Conservation (phyloP, 23 tunicate genomes). For the Trididemnum clinides region DNA sequence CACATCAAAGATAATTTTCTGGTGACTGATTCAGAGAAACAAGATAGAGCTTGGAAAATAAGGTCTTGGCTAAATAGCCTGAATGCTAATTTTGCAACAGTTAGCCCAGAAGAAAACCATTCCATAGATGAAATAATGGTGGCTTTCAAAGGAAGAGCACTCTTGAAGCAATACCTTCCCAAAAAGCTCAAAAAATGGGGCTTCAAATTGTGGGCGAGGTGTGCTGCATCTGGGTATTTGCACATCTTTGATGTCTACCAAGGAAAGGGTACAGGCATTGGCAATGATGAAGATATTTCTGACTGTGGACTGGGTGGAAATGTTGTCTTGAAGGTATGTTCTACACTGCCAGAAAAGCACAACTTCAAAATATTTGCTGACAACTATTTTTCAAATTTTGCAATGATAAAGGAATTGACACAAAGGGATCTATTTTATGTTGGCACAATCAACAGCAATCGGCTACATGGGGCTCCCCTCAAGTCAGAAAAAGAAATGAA, state of each 20-base stretch:
- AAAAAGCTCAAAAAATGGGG: slow-evolving; percentile 1
- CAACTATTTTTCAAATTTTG: background rate
- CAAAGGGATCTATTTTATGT: background rate
- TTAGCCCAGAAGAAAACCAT: background rate
- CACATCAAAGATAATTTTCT: background rate
- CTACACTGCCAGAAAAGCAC: background rate
- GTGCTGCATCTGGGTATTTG: background rate
- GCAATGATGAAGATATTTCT: background rate
- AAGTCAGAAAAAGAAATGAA: background rate
- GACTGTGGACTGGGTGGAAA: background rate
- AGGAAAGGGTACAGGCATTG: background rate
- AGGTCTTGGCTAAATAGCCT: background rate
- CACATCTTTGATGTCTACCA: background rate
- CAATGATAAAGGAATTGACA: background rate
- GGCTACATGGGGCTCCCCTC: background rate
- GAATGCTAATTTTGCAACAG: background rate
- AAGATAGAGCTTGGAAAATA: background rate
- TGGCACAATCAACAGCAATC: background rate
- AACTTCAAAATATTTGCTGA: background rate
- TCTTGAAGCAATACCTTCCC: background rate
- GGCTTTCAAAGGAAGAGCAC: background rate
- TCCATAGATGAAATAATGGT: background rate
- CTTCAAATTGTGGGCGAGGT: background rate
- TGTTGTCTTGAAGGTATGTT: background rate
- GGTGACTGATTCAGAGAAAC: background rate